phyloP scores from a whole-genome alignment of 2,113 vertebrate genomes.

The Ardeotis arabs region DNA sequence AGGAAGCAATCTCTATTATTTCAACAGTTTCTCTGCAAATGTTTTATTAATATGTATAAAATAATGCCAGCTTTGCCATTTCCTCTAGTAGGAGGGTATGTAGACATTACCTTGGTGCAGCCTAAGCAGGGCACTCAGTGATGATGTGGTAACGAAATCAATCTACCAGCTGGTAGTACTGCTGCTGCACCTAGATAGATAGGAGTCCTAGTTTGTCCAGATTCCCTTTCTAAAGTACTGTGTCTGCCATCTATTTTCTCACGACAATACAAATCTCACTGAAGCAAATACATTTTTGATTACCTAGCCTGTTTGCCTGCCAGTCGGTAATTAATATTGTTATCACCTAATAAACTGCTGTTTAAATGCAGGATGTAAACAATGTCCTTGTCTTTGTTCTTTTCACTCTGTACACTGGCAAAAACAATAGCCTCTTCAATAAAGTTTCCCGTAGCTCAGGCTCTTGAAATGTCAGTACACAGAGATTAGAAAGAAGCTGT shows the following conservation, averaged over 20 bases:
- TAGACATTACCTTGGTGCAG: neutral
- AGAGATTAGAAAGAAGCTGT: neutral
- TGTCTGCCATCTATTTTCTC: neutral
- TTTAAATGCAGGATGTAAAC: constrained; percentile 38
- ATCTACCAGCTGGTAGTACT: neutral
- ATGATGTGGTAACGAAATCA: neutral
- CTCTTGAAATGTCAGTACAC: neutral
- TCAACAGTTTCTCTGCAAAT: neutral
- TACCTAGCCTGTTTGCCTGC: neutral
- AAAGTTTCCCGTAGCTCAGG: neutral
- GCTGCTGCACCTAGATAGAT: neutral
- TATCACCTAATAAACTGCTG: constrained; percentile 39
- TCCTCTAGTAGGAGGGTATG: neutral
- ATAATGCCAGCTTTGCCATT: neutral
- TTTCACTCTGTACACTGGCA: neutral
- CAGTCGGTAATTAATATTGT: constrained; percentile 41
- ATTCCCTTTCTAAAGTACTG: neutral
- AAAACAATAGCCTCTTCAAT: neutral
- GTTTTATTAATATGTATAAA: neutral
- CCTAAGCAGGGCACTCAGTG: accelerated
- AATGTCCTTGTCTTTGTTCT: constrained; percentile 5
- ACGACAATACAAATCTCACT: neutral
- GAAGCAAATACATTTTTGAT: constrained; percentile 37
- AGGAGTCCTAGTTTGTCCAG: neutral
- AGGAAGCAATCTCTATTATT: neutral